These are phyloP conservation scores for Paramacrobiotus metropolitanus DNA, from an alignment of 1,140 invertebrate species.

Conservation along the genomic window DNA sequence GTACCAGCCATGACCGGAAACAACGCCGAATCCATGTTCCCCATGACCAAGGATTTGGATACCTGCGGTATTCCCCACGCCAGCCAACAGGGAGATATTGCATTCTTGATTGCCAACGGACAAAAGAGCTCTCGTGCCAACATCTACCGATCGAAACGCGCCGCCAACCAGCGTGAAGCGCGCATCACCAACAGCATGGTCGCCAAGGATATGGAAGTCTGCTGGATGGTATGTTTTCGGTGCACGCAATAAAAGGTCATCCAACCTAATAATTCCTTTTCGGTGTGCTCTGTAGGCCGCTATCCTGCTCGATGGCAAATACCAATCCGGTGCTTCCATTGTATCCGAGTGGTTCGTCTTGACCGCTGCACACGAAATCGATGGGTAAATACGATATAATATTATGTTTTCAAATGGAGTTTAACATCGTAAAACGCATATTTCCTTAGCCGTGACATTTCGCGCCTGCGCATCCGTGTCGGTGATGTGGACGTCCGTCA, in stretches of 20 bases:
- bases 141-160: constrained; percentile 1
- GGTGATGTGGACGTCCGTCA: background rate
- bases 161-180: background rate
- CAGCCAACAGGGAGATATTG: background rate
- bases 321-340: constrained; percentile 4
- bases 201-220: constrained; percentile 4
- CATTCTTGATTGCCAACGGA: constrained; percentile 1
- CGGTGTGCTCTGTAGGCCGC: background rate
- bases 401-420: background rate
- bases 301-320: constrained; percentile 1
- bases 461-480: background rate
- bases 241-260: too few species aligned
- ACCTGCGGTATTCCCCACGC: background rate
- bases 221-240: background rate
- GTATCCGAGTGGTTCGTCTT: constrained; percentile 2
- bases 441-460: background rate
- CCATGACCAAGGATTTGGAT: too few species aligned
- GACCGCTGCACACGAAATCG: background rate
- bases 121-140: background rate
- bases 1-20: too few species aligned
- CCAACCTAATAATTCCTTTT: too few species aligned
- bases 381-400: background rate
- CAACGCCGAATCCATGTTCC: too few species aligned
- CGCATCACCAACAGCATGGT: background rate
- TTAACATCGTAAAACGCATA: background rate